These are phyloP conservation scores for Heliconius aoede DNA, from an alignment of 2,888 invertebrate genomes.

Conservation along the genomic window DNA sequence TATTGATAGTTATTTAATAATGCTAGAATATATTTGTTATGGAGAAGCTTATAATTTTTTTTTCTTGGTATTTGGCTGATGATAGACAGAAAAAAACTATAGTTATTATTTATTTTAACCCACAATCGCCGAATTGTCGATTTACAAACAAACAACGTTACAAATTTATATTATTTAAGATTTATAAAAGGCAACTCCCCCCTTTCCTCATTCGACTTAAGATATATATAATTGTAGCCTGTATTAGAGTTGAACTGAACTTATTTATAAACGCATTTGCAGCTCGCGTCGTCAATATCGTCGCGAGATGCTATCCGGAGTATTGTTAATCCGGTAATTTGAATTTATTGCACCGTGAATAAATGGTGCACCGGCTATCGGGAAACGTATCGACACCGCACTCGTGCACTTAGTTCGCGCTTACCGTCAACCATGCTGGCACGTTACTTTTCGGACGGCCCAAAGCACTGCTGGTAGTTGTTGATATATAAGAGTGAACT, in stretches of 20 bases:
- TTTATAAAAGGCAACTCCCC: neutral
- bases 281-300: conserved; percentile 48
- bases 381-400: conserved; percentile 71
- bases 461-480: conserved; percentile 36
- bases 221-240: neutral
- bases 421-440: conserved; percentile 49
- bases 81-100: neutral
- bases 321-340: conserved; percentile 84
- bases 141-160: neutral
- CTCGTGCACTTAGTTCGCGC: conserved; percentile 57
- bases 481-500: neutral
- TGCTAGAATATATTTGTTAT: conserved; percentile 8
- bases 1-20: conserved; percentile 73
- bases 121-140: neutral
- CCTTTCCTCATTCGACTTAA: neutral
- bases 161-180: neutral
- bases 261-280: conserved; percentile 35
- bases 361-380: conserved; percentile 79
- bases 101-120: neutral
- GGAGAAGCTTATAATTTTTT: neutral
- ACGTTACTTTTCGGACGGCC: conserved; percentile 41
- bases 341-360: conserved; percentile 83
- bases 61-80: neutral
- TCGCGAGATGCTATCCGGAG: conserved; percentile 76
- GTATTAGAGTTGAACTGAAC: conserved; percentile 27